Percentiles rank a stretch among this genome's conserved stretches.
phyloP scores from a whole-genome alignment of 2,888 invertebrate genomes.

The Cecidostiba fungosa region DNA sequence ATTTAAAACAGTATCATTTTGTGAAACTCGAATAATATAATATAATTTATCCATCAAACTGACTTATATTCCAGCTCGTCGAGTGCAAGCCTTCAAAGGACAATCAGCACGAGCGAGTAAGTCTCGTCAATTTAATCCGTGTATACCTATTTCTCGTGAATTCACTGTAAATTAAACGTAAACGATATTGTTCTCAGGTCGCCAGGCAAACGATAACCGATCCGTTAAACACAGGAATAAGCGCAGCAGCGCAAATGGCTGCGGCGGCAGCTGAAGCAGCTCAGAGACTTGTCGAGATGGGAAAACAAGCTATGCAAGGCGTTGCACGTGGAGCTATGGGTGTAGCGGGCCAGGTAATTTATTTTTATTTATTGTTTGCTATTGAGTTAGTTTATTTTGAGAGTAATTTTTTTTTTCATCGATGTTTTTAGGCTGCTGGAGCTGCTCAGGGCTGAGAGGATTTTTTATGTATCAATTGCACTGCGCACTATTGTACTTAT shows the following conservation, averaged over 20 bases:
- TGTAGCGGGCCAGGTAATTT: background rate
- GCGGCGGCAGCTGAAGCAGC: slow-evolving; percentile 12
- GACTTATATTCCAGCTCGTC: slow-evolving; percentile 1
- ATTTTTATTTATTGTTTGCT: background rate
- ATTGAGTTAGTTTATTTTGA: background rate
- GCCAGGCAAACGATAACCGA: slow-evolving; percentile 21
- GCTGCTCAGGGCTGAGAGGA: background rate
- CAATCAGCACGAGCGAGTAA: background rate
- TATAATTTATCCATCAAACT: background rate
- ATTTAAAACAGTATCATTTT: too few relatives aligned
- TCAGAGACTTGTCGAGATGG: slow-evolving; percentile 23
- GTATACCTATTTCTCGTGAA: background rate
- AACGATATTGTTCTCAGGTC: background rate
- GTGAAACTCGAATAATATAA: too few relatives aligned
- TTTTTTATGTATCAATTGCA: background rate
- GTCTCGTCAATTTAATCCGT: background rate
- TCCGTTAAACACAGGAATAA: slow-evolving; percentile 7
- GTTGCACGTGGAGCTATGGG: slow-evolving; percentile 2
- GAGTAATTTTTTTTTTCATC: background rate
- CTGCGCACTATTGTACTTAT: background rate
- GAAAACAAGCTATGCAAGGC: slow-evolving; percentile 6
- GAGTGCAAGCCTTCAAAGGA: slow-evolving; percentile 7
- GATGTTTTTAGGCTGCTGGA: background rate
- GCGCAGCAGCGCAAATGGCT: slow-evolving; percentile 32
- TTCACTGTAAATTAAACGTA: background rate